phyloP scores from a whole-genome alignment of 2,797 vertebrate genomes.

The Furcifer pardalis region DNA sequence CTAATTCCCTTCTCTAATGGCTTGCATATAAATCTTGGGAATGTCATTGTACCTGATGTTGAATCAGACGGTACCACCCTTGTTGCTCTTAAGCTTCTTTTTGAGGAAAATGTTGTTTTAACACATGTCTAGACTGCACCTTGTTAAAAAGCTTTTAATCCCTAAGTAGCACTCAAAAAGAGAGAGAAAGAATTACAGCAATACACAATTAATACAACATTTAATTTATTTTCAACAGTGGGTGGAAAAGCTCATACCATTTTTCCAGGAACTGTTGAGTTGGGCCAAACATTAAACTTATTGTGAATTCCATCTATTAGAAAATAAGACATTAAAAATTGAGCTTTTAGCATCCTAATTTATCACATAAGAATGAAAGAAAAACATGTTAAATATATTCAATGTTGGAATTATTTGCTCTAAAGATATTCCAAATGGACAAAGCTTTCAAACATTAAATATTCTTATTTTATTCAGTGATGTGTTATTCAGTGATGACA shows the following conservation, averaged over 20 bases:
- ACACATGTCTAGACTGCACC: conserved; percentile 45
- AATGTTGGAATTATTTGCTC: not conserved
- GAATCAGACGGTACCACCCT: conserved; percentile 34
- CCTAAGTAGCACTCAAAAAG: conserved; percentile 9
- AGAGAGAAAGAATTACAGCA: not conserved
- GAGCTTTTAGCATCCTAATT: not conserved
- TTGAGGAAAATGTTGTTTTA: conserved; percentile 36
- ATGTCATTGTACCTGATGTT: conserved; percentile 30
- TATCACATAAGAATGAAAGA: not conserved
- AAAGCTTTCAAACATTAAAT: not conserved
- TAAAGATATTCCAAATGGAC: not conserved
- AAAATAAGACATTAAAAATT: conserved; percentile 24
- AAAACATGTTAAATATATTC: conserved; percentile 5
- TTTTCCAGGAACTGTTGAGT: conserved; percentile 21
- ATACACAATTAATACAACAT: conserved; percentile 36
- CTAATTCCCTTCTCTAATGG: conserved; percentile 15
- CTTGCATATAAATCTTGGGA: conserved; percentile 28
- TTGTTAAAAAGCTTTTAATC: conserved; percentile 50
- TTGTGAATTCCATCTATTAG: conserved; percentile 23
- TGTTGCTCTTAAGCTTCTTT: conserved; percentile 40
- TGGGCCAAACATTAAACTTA: conserved; percentile 34
- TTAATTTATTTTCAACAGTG: conserved; percentile 38
- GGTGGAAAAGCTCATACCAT: not conserved
- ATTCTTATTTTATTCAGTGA: not conserved
- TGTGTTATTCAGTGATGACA: not conserved